Percentiles rank a stretch among this genome's conserved stretches.
These are phyloP conservation scores for Crossaster papposus DNA, from an alignment of 53 echinoderm and acorn worm species.

Conservation along the genomic window DNA sequence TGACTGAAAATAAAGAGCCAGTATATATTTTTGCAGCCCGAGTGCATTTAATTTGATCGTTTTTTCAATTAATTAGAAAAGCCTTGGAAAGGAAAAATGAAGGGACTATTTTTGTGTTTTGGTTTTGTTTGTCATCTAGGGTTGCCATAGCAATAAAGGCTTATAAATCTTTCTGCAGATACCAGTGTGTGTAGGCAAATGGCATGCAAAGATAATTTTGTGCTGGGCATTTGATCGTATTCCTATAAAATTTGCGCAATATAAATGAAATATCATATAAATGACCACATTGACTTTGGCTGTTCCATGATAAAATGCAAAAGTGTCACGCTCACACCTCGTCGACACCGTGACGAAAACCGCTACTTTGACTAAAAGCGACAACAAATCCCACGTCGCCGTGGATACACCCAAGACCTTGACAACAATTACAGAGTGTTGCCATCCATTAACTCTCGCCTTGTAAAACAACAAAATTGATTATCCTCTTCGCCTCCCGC, in stretches of 20 bases:
- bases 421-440: conserved; percentile 33
- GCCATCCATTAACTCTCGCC: neutral
- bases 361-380: conserved; percentile 15
- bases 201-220: too few species aligned
- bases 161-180: too few species aligned
- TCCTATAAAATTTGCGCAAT: too few species aligned
- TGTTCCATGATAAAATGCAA: neutral
- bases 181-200: too few species aligned
- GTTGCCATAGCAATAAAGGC: too few species aligned
- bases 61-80: neutral
- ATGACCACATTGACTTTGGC: neutral
- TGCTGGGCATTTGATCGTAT: too few species aligned
- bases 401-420: neutral
- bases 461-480: neutral
- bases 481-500: neutral
- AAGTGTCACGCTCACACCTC: neutral
- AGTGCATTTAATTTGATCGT: neutral
- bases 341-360: neutral
- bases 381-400: neutral
- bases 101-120: neutral
- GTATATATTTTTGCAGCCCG: too few species aligned
- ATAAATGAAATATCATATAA: neutral
- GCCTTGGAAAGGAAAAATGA: neutral
- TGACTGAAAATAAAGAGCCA: neutral
- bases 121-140: neutral